Base-by-base conservation (phyloP, 2,797 vertebrate genomes). In the Manis javanica region DNA sequence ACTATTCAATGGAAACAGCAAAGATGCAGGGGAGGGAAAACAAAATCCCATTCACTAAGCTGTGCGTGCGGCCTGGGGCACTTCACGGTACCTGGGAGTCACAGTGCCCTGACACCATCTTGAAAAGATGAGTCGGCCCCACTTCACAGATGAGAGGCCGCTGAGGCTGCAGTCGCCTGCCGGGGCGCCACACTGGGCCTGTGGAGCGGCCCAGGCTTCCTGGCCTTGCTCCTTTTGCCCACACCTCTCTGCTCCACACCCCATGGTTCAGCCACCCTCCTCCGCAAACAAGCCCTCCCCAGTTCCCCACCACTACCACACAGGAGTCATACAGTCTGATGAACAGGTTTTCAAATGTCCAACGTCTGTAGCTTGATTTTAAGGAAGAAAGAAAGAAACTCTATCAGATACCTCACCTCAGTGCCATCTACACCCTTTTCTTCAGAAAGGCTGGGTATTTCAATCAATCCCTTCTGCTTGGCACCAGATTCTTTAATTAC, bases 341-440 rank as follows among this genome's bases (percentile, higher is more conserved):
- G 18, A 90, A 49, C 9, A 24, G 53, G 14, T 74, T 63, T 90
- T 23, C 69, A 87, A 87, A 72, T 55, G 37, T 53, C 64, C 57
- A 49, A 21, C 15, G n/a, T 29, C n/a, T 39, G 42, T 0, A 91
- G 39, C 61, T 51, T 78, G 39, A 84, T 24, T 89, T 46, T 31
- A 8, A 61, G 64, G 59, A 72, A 63, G 34, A 72, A 39, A 71
- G 3, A 64, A 69, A 63, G 19, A 79, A 66, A 37, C 26, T 55
- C 53, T 46, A 75, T 87, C 90, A 97, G 94, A 97, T 98, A 98
- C 98, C 98, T 98, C 98, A 98, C 98, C 98, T 98, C 98, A 21
- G 98, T 98, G 97, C 98, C 98, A 97, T 98, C 97, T 82, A 98
- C 98, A 98, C 98, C 98, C 94, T 98, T 98, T 98, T 98, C 98